phyloP scores from a whole-genome alignment of 2,113 vertebrate species.

The Pterophyllum scalare region DNA sequence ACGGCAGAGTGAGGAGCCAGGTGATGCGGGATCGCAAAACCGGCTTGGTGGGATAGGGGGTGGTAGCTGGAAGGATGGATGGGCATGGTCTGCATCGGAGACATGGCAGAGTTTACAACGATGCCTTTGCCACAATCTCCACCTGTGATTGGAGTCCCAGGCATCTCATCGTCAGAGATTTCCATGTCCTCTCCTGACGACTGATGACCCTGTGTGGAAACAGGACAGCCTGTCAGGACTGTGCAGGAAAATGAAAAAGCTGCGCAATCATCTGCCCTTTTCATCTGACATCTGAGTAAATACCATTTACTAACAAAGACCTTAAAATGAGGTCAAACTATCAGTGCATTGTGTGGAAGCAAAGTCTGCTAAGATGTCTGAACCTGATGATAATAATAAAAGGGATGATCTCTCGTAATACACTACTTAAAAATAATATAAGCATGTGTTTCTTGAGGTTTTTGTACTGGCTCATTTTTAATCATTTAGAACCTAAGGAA shows the following conservation, averaged over 20 bases:
- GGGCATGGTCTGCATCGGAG: constrained; percentile 82
- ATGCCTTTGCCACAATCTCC: constrained; percentile 93
- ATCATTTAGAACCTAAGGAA: too few relatives aligned
- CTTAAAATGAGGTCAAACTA: background rate
- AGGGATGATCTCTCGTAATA: too few relatives aligned
- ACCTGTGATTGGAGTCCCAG: constrained; percentile 85
- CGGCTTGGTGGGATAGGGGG: constrained; percentile 84
- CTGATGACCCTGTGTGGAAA: constrained; percentile 83
- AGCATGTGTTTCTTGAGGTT: too few relatives aligned
- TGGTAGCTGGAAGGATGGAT: constrained; percentile 88
- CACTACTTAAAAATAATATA: too few relatives aligned
- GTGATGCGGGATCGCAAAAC: constrained; percentile 78
- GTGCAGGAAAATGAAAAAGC: background rate
- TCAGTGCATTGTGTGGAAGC: background rate
- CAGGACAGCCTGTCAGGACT: constrained; percentile 10
- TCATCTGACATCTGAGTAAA: constrained; percentile 1
- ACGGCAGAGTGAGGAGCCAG: constrained; percentile 75
- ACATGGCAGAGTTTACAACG: constrained; percentile 90
- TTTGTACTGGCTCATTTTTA: too few relatives aligned
- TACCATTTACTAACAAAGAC: background rate
- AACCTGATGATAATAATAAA: too few relatives aligned
- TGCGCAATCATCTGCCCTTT: background rate
- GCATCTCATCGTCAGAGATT: constrained; percentile 97
- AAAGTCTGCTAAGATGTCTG: too few relatives aligned
- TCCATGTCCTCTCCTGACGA: constrained; percentile 99